Base-by-base conservation (phyloP, 2,888 invertebrate species). In the Erebia aethiops region DNA sequence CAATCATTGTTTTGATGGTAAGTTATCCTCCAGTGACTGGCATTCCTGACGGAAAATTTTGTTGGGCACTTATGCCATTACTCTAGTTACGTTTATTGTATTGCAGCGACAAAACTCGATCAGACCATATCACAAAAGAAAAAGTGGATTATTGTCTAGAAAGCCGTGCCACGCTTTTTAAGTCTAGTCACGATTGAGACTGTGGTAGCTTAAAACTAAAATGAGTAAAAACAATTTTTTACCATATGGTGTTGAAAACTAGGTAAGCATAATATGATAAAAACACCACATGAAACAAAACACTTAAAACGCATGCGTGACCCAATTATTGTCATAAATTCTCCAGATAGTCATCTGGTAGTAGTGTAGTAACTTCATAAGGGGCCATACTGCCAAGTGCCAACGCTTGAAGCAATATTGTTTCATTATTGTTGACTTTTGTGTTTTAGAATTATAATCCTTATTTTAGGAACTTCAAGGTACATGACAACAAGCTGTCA, bases 251-350 rank as follows among this genome's bases (percentile, higher is more conserved):
- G 64, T 16, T 65, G 9, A 16, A 26, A 26, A 51, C 7, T 63
- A 63, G 46, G 51, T 49, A 21, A 1, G 1, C 2, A 21, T 18
- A 4, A 7, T n/a, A 51, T 21, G 2, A 35, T 35, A 35, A 35
- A n/a, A 26, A 26, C 26, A 35, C 35, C 7, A 35, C 52, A 35
- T 64, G 14, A 74, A 69, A 70, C 68, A 69, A 70, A 67, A 68
- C 60, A 68, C 57, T 67, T 56, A 60, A 57, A 35, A 61, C 46
- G 63, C 60, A 64, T 61, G 67, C 64, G 70, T 69, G 71, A 69
- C 74, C 74, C 69, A 74, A 49, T 71, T 74, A 60, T 69, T 72
- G 57, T 52, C 69, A 67, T 63, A 72, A 72, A 69, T 13, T 46
- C 10, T 46, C 13, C 46, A 46, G 11, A 26, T 26, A 26, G 26